These are phyloP conservation scores for Odontomyia ornata DNA, from an alignment of 2,888 invertebrate genomes.

Conservation along the genomic window DNA sequence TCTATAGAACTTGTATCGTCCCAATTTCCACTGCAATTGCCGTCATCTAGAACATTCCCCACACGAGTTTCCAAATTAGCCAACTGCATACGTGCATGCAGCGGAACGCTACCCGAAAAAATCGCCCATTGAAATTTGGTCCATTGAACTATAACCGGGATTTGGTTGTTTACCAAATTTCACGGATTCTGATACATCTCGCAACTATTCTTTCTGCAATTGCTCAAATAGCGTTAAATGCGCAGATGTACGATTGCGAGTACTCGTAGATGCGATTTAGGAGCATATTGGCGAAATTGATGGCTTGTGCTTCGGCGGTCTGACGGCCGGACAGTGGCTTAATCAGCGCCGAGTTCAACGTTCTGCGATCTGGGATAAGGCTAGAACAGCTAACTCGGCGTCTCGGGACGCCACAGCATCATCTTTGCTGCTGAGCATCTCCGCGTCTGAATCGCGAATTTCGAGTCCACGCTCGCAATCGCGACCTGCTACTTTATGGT, in stretches of 20 bases:
- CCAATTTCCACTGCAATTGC: too few species aligned
- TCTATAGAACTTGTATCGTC: too few species aligned
- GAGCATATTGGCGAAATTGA: conserved; percentile 24
- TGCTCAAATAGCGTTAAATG: not conserved
- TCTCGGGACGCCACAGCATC: not conserved
- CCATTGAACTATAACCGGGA: not conserved
- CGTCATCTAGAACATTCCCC: too few species aligned
- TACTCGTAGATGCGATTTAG: conserved; percentile 23
- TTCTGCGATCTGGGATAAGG: conserved; percentile 38
- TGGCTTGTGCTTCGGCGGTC: not conserved
- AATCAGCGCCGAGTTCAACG: conserved; percentile 30
- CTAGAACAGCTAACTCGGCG: conserved; percentile 25
- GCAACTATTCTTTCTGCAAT: not conserved
- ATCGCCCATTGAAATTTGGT: not conserved
- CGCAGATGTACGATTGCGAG: not conserved
- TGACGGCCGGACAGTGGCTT: conserved; percentile 7
- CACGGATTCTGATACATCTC: not conserved
- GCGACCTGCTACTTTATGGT: conserved; percentile 14
- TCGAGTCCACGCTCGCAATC: not conserved
- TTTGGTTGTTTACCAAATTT: not conserved
- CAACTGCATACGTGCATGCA: too few species aligned
- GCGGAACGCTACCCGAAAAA: too few species aligned
- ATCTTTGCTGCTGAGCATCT: not conserved
- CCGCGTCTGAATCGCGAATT: not conserved
- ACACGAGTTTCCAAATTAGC: too few species aligned